Percentiles rank a stretch among this genome's conserved stretches.
Evolutionary conservation across 2,797 vertebrate species (phyloP).

Genomic region (Pygocentrus nattereri): DNA sequence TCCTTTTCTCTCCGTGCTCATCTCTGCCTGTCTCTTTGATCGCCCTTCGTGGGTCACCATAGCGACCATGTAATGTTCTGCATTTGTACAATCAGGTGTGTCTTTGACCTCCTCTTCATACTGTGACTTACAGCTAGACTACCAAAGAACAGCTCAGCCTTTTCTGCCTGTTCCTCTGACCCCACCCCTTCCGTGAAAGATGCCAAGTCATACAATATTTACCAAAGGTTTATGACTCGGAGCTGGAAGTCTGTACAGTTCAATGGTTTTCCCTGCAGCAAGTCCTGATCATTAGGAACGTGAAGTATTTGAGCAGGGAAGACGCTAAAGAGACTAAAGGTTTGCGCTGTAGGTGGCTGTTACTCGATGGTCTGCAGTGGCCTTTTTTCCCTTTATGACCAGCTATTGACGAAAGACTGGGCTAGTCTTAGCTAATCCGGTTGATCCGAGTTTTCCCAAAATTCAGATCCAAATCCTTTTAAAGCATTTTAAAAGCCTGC

Average conservation of each 20-base stretch:
- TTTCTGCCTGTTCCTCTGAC: background rate
- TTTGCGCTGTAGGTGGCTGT: background rate
- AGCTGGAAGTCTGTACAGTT: background rate
- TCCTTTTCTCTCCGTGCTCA: conserved; percentile 56
- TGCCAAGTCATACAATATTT: background rate
- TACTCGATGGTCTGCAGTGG: background rate
- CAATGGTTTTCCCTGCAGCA: background rate
- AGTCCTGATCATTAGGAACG: background rate
- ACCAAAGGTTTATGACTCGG: background rate
- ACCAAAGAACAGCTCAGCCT: conserved; percentile 75
- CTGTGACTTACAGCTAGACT: conserved; percentile 69
- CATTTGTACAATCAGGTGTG: conserved; percentile 78
- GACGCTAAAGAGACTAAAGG: background rate
- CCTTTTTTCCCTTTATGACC: background rate
- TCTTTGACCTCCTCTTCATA: conserved; percentile 53
- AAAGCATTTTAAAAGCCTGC: too few relatives aligned
- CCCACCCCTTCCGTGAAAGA: background rate
- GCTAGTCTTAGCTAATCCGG: too few relatives aligned
- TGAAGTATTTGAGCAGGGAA: background rate
- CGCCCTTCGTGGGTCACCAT: background rate
- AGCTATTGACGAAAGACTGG: too few relatives aligned
- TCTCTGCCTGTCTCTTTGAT: conserved; percentile 62
- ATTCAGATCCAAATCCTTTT: too few relatives aligned
- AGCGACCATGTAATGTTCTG: conserved; percentile 55
- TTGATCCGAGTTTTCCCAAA: too few relatives aligned